phyloP scores from a whole-genome alignment of 2,888 invertebrate species.

The Dendrolimus pini region DNA sequence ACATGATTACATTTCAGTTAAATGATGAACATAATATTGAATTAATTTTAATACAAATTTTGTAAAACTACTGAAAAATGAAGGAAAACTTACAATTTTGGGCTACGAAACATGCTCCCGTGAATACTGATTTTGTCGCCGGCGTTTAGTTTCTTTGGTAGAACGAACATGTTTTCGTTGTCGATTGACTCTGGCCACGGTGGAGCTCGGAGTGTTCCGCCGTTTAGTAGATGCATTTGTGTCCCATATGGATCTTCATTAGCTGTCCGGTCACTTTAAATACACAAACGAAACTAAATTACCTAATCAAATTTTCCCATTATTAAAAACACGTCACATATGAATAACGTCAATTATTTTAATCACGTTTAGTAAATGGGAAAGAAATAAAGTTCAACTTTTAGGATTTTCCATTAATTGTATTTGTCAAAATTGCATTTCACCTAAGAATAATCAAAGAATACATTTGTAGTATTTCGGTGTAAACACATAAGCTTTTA shows the following conservation, averaged over 20 bases:
- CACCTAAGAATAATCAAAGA: too few species aligned
- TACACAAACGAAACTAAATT: constrained; percentile 9
- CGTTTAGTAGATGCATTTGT: constrained; percentile 40
- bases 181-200: constrained; percentile 31
- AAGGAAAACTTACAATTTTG: constrained; percentile 25
- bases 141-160: constrained; percentile 35
- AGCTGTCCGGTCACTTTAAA: constrained; percentile 27
- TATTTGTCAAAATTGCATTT: too few species aligned
- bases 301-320: neutral
- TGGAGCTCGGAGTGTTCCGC: constrained; percentile 29
- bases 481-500: too few species aligned
- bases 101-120: constrained; percentile 22
- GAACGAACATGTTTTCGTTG: constrained; percentile 42
- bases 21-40: neutral
- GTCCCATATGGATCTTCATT: constrained; percentile 31
- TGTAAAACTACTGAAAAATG: neutral
- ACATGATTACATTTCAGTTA: too few species aligned
- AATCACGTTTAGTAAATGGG: too few species aligned
- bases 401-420: too few species aligned
- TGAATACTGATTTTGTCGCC: constrained; percentile 30
- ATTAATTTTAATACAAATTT: neutral
- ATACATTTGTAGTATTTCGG: too few species aligned
- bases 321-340: neutral
- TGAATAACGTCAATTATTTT: constrained; percentile 4
- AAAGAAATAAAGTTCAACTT: too few species aligned